phyloP scores from a whole-genome alignment of 2,113 vertebrate species.

The Pogonocichla stellata region DNA sequence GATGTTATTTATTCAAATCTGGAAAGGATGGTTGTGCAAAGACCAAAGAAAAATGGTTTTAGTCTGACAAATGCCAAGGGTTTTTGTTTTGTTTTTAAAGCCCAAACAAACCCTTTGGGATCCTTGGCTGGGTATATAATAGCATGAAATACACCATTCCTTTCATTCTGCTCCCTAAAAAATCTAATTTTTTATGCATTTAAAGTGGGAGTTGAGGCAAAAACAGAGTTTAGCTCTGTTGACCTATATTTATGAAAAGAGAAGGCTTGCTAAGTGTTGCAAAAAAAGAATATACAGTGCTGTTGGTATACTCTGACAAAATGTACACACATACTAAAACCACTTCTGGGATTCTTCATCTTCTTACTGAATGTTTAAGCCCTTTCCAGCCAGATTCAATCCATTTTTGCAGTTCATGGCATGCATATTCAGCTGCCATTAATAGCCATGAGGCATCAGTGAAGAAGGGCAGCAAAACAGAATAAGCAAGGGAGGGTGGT shows the following conservation, averaged over 20 bases:
- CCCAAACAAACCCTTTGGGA: conserved; percentile 55
- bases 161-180: conserved; percentile 57
- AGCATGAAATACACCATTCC: conserved; percentile 56
- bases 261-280: neutral
- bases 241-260: conserved; percentile 60
- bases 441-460: neutral
- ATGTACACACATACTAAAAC: neutral
- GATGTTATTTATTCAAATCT: conserved; percentile 57
- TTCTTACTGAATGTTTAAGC: neutral
- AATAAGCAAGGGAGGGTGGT: neutral
- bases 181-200: conserved; percentile 61
- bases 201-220: conserved; percentile 52
- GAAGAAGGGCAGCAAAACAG: neutral
- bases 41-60: conserved; percentile 57
- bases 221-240: conserved; percentile 40
- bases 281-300: neutral
- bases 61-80: conserved; percentile 53
- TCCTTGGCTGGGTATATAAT: conserved; percentile 42
- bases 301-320: neutral
- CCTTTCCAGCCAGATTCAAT: neutral
- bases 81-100: conserved; percentile 61
- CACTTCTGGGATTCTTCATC: neutral
- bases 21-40: conserved; percentile 37
- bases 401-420: neutral
- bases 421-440: neutral